These are phyloP conservation scores for Athalia cordata DNA, from an alignment of 2,888 invertebrate genomes.

Conservation along the genomic window DNA sequence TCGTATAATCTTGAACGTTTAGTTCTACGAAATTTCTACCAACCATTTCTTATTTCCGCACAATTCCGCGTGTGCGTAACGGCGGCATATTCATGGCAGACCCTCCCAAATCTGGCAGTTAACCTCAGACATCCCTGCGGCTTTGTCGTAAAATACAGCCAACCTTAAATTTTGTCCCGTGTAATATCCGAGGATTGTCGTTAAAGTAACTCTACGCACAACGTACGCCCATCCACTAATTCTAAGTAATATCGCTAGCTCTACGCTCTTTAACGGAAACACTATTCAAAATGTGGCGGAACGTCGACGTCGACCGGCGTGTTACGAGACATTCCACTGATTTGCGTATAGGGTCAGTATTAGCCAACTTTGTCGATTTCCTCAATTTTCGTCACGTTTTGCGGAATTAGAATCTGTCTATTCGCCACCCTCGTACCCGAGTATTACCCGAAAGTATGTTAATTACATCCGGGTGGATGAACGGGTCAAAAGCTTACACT, in stretches of 20 bases:
- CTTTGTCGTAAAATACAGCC: constrained; percentile 59
- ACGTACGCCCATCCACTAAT: constrained; percentile 32
- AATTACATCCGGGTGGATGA: constrained; percentile 37
- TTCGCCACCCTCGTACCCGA: constrained; percentile 7
- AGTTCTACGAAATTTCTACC: constrained; percentile 60
- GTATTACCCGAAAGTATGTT: constrained; percentile 42
- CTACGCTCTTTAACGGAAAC: not conserved
- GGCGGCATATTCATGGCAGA: constrained; percentile 61
- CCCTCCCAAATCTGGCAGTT: constrained; percentile 60
- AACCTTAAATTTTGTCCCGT: constrained; percentile 57
- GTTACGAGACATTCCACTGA: constrained; percentile 33
- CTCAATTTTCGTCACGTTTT: constrained; percentile 36
- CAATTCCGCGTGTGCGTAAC: constrained; percentile 63
- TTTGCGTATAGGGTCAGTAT: constrained; percentile 16
- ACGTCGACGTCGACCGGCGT: constrained; percentile 19
- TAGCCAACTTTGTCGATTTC: constrained; percentile 16
- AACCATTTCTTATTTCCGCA: constrained; percentile 59
- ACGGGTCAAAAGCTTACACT: constrained; percentile 33
- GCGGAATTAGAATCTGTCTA: constrained; percentile 38
- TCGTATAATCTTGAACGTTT: constrained; percentile 17
- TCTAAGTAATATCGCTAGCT: constrained; percentile 20
- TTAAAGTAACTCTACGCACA: constrained; percentile 35
- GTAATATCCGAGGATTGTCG: constrained; percentile 45
- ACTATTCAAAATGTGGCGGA: not conserved
- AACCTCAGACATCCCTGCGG: constrained; percentile 62